phyloP scores from a whole-genome alignment of 92 coral and sea anemone species.

The Isaurus tuberculatus region DNA sequence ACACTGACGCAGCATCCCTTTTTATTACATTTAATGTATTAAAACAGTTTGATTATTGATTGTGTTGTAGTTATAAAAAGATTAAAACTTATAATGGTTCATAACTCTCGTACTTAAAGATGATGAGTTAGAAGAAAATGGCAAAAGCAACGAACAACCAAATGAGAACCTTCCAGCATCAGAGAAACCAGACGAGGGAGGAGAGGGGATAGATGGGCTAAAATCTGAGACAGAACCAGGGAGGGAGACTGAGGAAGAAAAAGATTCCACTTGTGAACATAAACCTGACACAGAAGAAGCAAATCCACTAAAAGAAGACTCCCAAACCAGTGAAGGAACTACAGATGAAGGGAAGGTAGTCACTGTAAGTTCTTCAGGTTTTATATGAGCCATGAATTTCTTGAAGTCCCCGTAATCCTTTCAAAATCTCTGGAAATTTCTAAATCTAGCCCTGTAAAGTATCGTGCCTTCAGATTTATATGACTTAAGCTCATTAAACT shows the following conservation, averaged over 20 bases:
- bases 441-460: too few species aligned
- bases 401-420: too few species aligned
- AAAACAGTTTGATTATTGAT: too few species aligned
- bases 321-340: not conserved
- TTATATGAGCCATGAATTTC: not conserved
- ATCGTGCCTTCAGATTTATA: too few species aligned
- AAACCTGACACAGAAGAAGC: slow-evolving; percentile 1
- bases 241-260: not conserved
- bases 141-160: not conserved
- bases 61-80: too few species aligned
- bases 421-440: too few species aligned
- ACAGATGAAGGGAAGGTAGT: not conserved
- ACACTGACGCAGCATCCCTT: too few species aligned
- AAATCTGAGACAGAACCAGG: slow-evolving; percentile 15
- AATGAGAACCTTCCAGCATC: not conserved
- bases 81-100: not conserved
- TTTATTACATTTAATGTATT: too few species aligned
- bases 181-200: slow-evolving; percentile 13
- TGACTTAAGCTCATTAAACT: too few species aligned
- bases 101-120: slow-evolving; percentile 1
- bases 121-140: slow-evolving; percentile 37
- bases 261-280: not conserved
- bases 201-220: slow-evolving; percentile 8
- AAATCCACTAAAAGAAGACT: not conserved
- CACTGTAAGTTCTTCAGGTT: not conserved